Evolutionary conservation across 2,113 vertebrate genomes (phyloP), one percentile per base, ranked within the genome.

Genomic region (Arenaria interpres): DNA sequence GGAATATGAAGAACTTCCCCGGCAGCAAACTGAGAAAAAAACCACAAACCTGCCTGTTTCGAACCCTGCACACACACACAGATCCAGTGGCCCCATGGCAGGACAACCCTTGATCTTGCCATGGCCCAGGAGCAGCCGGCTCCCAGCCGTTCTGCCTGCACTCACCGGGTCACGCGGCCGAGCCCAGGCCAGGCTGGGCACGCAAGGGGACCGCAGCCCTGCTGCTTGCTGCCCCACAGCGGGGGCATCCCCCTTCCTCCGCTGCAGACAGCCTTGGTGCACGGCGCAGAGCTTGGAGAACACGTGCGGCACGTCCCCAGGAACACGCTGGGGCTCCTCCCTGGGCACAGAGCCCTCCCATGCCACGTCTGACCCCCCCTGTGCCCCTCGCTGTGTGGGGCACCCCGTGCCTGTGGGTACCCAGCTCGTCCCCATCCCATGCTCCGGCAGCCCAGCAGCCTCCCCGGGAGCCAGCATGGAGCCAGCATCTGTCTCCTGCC

Each of bases 131-230:
- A 78, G 60, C 51, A 46, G 13, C 4, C 8, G 20, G 57, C 10
- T 64, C 62, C 32, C 43, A 28, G 39, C 41, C 27, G n/a, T 3
- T 30, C 30, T 77, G 53, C 28, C 27, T 0, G 1, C 9, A 28
- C 54, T 8, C 54, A 28, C 18, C 0, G 0, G 79, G 14, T 63
- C 2, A 6, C 0, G 0, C 50, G 12, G 41, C 28, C 0, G 8
- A 89, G 59, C 54, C 32, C 9, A 2, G 64, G 19, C 60, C 33
- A n/a, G 3, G 48, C 35, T 50, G 66, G 43, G 2, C 1, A 1
- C 23, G 14, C 0, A 0, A 15, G n/a, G 37, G 64, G 63, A 28
- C 46, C 64, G 11, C 73, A 46, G 46, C 59, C 59, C 43, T 32
- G 16, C 48, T 2, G 2, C 12, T 1, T 8, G 45, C 45, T 2